Evolutionary conservation across 2,888 invertebrate species (phyloP).

Genomic region (Sicus ferrugineus): DNA sequence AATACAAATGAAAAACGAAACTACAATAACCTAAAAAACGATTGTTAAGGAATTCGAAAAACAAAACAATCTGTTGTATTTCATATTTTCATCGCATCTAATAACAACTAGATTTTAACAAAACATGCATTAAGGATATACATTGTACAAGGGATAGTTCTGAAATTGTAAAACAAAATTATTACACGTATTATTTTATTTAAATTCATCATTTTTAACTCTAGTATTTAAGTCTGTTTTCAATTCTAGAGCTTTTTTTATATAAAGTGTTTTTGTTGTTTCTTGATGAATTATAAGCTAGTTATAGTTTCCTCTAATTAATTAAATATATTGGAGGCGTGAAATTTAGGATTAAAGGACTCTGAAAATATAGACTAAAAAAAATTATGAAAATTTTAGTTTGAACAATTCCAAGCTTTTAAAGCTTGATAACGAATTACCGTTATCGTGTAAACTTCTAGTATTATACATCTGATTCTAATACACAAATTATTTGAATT

Average conservation of each 20-base stretch:
- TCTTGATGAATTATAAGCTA: conserved; percentile 21
- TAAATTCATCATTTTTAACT: conserved; percentile 22
- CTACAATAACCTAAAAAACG: too few relatives aligned
- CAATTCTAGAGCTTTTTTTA: conserved; percentile 18
- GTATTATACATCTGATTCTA: background rate
- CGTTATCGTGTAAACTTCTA: background rate
- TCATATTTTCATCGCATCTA: conserved; percentile 4
- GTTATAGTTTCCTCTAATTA: conserved; percentile 10
- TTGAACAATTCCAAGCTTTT: background rate
- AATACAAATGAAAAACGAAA: too few relatives aligned
- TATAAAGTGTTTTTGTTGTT: conserved; percentile 2
- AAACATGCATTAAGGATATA: background rate
- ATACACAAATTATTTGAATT: background rate
- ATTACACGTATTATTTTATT: conserved; percentile 24
- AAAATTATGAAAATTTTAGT: background rate
- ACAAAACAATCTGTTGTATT: conserved; percentile 11
- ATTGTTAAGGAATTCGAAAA: too few relatives aligned
- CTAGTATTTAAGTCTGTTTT: conserved; percentile 14
- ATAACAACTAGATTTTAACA: background rate
- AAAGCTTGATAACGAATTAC: background rate
- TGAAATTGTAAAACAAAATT: conserved; percentile 10
- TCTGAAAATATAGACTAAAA: background rate
- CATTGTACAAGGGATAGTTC: conserved; percentile 31
- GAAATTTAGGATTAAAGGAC: conserved; percentile 7
- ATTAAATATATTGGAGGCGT: conserved; percentile 6